Evolutionary conservation across 2,888 invertebrate genomes (phyloP), one percentile per base, ranked within the genome.

Genomic region (Melolontha melolontha): DNA sequence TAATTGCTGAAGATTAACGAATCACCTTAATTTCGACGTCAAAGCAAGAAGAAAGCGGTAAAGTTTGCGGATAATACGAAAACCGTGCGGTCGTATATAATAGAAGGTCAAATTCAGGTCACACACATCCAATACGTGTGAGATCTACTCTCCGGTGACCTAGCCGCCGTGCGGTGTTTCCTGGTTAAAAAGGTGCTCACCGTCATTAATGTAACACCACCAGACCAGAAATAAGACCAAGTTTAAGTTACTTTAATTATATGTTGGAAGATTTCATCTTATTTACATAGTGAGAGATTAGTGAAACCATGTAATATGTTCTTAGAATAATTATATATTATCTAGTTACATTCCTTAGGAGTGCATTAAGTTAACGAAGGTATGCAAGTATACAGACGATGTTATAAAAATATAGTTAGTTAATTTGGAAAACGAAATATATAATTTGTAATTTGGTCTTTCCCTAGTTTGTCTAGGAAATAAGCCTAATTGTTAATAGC

Each of bases 91-190:
- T 14, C 39, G 54, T 54, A 54, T 39, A 34, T 54, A 54, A 54
- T 39, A 39, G 39, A 54, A 54, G 54, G 54, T 54, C 54, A 54
- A 54, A 39, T 54, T 54, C 39, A 22, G 50, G 50, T 50, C 50
- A n/a, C 50, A 50, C 50, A 50, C 50, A 50, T 50, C n/a, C 17
- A 50, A 27, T 50, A 50, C 34, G 27, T 50, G 50, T 50, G 50
- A 50, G 50, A 50, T n/a, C 50, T 27, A 27, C 50, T 14, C 54
- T 6, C 1, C 4, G 39, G 7, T 39, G 39, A 39, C 40, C 39
- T 54, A 7, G 16, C 22, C 54, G 14, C 10, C 40, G 39, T 5
- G 34, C 12, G 14, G n/a, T 34, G 54, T 54, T 54, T 54, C 39
- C 54, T 54, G 54, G 54, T 39, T 54, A 39, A 34, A 6, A 34